These are phyloP conservation scores for Aphodius granarius DNA, from an alignment of 2,888 invertebrate species.

Conservation along the genomic window DNA sequence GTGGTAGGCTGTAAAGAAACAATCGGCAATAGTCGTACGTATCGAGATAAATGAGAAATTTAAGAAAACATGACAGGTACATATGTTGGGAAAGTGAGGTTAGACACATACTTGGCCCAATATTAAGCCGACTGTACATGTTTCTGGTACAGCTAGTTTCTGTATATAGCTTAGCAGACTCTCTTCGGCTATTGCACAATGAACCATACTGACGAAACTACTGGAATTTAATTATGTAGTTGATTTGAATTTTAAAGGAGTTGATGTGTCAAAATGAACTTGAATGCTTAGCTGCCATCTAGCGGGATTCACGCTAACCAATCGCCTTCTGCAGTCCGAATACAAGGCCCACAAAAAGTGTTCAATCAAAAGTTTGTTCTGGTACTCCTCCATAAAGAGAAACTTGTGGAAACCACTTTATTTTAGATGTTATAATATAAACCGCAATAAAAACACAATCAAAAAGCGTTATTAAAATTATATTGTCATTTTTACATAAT, in stretches of 20 bases:
- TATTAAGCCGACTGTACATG: slow-evolving; percentile 72
- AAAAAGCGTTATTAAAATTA: no score
- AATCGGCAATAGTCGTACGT: slow-evolving; percentile 34
- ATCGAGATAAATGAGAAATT: background rate
- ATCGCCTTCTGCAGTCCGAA: background rate
- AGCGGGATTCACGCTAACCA: background rate
- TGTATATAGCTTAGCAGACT: slow-evolving; percentile 68
- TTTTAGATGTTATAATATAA: no score
- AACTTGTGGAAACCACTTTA: no score
- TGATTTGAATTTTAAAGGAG: slow-evolving; percentile 15
- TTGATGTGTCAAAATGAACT: slow-evolving; percentile 11
- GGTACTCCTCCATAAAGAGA: no score
- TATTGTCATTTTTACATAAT: no score
- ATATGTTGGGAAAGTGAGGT: slow-evolving; percentile 24
- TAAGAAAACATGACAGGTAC: slow-evolving; percentile 7
- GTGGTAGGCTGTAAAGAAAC: slow-evolving; percentile 58
- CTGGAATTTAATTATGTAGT: slow-evolving; percentile 22
- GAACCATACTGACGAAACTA: slow-evolving; percentile 59
- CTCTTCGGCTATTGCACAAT: slow-evolving; percentile 70
- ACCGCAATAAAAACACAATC: no score
- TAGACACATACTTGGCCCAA: slow-evolving; percentile 76
- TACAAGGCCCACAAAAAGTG: background rate
- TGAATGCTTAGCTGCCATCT: background rate
- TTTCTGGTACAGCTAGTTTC: slow-evolving; percentile 64
- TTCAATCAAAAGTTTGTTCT: no score